Base-by-base conservation (phyloP, 1,140 invertebrate genomes). In the Drosophila quadrilineata region DNA sequence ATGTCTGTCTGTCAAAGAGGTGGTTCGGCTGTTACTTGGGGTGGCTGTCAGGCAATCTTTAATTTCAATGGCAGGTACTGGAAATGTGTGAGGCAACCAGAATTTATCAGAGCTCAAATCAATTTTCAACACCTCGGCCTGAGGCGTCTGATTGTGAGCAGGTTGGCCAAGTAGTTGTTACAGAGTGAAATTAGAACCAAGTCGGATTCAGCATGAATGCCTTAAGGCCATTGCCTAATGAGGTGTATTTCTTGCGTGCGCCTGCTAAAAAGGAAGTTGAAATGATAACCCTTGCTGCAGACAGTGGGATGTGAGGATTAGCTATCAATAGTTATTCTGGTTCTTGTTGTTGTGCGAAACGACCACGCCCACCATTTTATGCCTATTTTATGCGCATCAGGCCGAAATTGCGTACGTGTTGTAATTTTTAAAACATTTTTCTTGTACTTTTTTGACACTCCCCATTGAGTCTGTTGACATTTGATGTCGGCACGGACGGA, bases 381-480 rank as follows among this genome's bases (percentile, higher is more conserved):
- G 67, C 76, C 75, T 69, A 71, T 76, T 82, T 84, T 82, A 82
- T 84, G 76, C 64, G 72, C 69, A 84, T 84, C 73, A 76, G 67
- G 38, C 53, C 38, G 60, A 80, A 76, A 84, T 82, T 84, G 69
- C 52, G 72, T 84, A 82, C 76, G 76, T 84, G 76, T 84, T 76
- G 73, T 67, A 84, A 76, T 84, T 82, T 82, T 84, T 84, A 84
- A 82, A 84, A 76, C 72, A 73, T 84, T 82, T 82, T 31, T 57
- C 52, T 60, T 84, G 63, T 84, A 58, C 48, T 36, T 29, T 40
- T 45, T 22, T 41, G 14, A 6, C 36, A 5, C 24, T 29, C 10
- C 2, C 21, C 0, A 22, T 29, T 48, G 40, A 19, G 50, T 24
- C 41, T 68, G 66, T 84, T 82, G 76, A 82, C 77, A 82, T 41